These are phyloP conservation scores for Diadema setosum DNA, from an alignment of 35 echinoderm and acorn worm genomes.

Conservation along the genomic window DNA sequence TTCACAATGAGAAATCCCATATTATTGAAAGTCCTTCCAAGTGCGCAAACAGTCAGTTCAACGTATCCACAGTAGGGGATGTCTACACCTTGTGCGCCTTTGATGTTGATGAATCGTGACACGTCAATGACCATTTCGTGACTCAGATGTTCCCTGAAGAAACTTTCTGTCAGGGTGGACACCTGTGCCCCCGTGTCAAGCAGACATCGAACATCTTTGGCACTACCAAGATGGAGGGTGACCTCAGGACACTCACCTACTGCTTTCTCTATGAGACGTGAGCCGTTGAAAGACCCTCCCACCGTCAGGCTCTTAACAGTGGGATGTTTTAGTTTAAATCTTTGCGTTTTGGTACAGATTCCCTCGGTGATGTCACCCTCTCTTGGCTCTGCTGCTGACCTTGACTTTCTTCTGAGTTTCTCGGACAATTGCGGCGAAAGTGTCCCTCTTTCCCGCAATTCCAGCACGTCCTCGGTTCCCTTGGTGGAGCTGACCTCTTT, in stretches of 20 bases:
- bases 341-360: too few relatives aligned
- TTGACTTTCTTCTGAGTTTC: background rate
- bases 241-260: conserved; percentile 55
- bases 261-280: conserved; percentile 12
- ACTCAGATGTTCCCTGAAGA: conserved; percentile 62
- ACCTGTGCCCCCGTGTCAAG: conserved; percentile 67
- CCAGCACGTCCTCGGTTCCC: background rate
- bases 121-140: conserved; percentile 6
- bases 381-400: background rate
- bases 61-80: conserved; percentile 72
- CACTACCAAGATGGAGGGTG: background rate
- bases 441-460: conserved; percentile 13
- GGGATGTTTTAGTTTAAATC: conserved; percentile 54
- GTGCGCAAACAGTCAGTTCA: conserved; percentile 28
- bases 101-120: background rate
- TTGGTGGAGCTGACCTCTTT: background rate
- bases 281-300: conserved; percentile 18
- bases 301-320: conserved; percentile 46
- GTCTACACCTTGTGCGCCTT: conserved; percentile 58
- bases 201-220: conserved; percentile 33
- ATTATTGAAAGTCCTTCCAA: conserved; percentile 29
- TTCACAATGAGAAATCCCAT: conserved; percentile 66
- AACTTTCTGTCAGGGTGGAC: conserved; percentile 63
- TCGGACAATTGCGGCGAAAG: conserved; percentile 11
- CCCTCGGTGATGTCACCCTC: too few relatives aligned